These are phyloP conservation scores for Embidobia sp. DNA, from an alignment of 2,888 invertebrate genomes.

Conservation along the genomic window DNA sequence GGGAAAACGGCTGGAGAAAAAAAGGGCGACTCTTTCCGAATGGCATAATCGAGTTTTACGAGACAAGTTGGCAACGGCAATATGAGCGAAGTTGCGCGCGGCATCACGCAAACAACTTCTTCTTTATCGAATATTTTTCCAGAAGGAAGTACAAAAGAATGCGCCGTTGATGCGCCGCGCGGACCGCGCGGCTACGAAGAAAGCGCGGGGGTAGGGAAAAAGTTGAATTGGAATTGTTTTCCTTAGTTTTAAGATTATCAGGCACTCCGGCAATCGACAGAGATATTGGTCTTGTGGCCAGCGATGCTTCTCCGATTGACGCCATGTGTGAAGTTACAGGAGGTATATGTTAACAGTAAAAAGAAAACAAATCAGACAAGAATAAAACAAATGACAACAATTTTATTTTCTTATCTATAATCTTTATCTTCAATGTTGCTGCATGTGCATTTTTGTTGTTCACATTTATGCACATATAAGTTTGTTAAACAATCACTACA, in stretches of 20 bases:
- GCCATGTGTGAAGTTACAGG: conserved; percentile 99
- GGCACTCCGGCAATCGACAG: conserved; percentile 94
- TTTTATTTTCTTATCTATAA: too few relatives aligned
- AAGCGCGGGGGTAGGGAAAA: conserved; percentile 66
- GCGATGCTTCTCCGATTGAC: conserved; percentile 96
- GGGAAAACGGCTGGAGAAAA: conserved; percentile 53
- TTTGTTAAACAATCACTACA: too few relatives aligned
- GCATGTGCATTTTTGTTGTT: too few relatives aligned
- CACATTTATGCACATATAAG: too few relatives aligned
- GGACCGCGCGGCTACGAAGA: conserved; percentile 34
- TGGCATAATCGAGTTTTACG: conserved; percentile 63
- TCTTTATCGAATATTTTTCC: conserved; percentile 67
- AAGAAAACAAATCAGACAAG: too few relatives aligned
- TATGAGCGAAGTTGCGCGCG: conserved; percentile 49
- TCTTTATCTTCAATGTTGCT: too few relatives aligned
- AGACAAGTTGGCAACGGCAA: conserved; percentile 57
- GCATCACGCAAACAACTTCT: conserved; percentile 64
- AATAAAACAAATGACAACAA: conserved; percentile 8
- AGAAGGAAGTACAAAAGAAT: conserved; percentile 60
- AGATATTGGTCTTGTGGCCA: conserved; percentile 94
- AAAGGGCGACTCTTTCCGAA: conserved; percentile 62
- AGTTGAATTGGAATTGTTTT: conserved; percentile 77
- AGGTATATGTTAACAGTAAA: conserved; percentile 86
- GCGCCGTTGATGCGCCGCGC: conserved; percentile 43
- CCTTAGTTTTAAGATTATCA: conserved; percentile 87